phyloP scores from a whole-genome alignment of 2,113 vertebrate genomes.

The Rhynchomys soricoides region DNA sequence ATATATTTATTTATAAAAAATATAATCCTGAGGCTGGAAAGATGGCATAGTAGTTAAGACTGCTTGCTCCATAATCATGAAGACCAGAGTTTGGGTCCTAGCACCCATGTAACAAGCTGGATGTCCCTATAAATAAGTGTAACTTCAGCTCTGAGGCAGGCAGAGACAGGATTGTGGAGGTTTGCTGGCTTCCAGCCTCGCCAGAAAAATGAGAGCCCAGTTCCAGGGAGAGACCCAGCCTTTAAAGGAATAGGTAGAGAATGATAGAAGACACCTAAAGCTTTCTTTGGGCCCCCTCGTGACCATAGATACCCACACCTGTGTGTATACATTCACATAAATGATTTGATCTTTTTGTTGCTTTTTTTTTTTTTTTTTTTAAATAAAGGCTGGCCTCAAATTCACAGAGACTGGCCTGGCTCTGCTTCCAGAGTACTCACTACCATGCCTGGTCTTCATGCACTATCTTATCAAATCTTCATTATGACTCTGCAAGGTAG shows the following conservation, averaged over 20 bases:
- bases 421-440: neutral
- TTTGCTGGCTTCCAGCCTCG: neutral
- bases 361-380: neutral
- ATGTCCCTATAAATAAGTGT: neutral
- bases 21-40: neutral
- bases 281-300: neutral
- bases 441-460: neutral
- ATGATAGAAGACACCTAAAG: neutral
- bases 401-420: neutral
- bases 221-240: neutral
- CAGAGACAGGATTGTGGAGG: neutral
- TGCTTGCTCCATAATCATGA: neutral
- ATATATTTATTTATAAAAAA: no score
- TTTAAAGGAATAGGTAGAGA: neutral
- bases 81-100: neutral
- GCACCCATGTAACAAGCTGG: neutral
- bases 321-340: neutral
- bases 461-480: neutral
- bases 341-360: neutral
- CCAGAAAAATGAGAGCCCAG: neutral
- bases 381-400: neutral
- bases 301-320: neutral
- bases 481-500: constrained; percentile 8
- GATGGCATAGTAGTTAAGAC: neutral
- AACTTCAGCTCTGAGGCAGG: neutral